These are phyloP conservation scores for Mantis religiosa DNA, from an alignment of 2,888 invertebrate genomes.

Conservation along the genomic window DNA sequence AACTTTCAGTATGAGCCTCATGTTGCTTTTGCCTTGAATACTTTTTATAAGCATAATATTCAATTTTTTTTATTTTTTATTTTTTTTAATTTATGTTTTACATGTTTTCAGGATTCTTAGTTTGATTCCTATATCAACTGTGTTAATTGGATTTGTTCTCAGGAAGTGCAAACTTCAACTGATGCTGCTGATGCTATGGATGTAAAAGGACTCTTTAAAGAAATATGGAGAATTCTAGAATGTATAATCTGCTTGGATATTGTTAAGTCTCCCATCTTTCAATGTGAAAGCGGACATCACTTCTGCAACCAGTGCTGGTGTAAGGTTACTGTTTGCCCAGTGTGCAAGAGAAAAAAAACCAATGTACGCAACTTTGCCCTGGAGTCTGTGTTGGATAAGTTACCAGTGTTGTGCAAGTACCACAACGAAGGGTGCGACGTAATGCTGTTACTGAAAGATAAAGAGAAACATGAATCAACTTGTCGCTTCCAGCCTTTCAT, in stretches of 20 bases:
- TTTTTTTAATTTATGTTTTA: too few relatives aligned
- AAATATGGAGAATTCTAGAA: not conserved
- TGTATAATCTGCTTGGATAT: not conserved
- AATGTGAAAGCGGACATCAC: not conserved
- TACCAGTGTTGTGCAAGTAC: not conserved
- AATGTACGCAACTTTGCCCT: not conserved
- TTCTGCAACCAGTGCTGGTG: not conserved
- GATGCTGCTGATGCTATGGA: too few relatives aligned
- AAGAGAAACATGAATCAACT: not conserved
- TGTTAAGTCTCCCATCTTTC: not conserved
- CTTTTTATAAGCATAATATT: too few relatives aligned
- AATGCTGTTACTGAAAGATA: not conserved
- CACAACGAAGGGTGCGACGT: not conserved
- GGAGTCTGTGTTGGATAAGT: not conserved
- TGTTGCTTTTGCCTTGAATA: too few relatives aligned
- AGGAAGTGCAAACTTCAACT: too few relatives aligned
- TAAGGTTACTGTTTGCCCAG: not conserved
- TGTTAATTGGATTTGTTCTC: too few relatives aligned
- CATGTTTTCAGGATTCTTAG: too few relatives aligned
- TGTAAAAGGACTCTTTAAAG: not conserved
- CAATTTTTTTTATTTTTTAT: too few relatives aligned
- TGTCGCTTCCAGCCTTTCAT: not conserved
- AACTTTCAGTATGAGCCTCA: too few relatives aligned
- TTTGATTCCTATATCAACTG: too few relatives aligned
- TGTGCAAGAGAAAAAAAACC: not conserved